Evolutionary conservation across 1,140 invertebrate species (phyloP).

Genomic region (Magallana ariakensis): DNA sequence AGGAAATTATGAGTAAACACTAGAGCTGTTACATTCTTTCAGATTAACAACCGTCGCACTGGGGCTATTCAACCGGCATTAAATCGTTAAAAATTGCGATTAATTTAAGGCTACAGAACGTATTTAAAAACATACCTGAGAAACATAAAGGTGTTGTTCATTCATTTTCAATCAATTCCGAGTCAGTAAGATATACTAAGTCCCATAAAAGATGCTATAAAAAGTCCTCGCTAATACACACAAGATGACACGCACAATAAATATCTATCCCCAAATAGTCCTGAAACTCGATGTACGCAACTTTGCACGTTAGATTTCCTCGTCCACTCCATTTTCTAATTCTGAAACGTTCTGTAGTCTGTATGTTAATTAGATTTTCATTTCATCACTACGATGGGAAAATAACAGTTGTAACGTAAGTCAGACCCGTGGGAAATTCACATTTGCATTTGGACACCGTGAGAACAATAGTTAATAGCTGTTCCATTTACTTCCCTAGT

Average conservation of each 20-base stretch:
- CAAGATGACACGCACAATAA: slow-evolving; percentile 9
- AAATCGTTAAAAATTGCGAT: too few species aligned
- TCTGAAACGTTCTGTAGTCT: neutral
- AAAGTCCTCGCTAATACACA: neutral
- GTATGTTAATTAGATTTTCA: slow-evolving; percentile 36
- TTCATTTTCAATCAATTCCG: slow-evolving; percentile 61
- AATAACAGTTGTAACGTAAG: slow-evolving; percentile 58
- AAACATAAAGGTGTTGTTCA: slow-evolving; percentile 68
- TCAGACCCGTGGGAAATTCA: slow-evolving; percentile 77
- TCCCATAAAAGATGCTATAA: neutral
- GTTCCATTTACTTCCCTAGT: slow-evolving; percentile 60
- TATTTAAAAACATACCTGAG: slow-evolving; percentile 61
- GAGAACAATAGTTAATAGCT: slow-evolving; percentile 76
- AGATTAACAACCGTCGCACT: too few species aligned
- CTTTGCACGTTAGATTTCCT: slow-evolving; percentile 9
- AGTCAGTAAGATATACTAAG: neutral
- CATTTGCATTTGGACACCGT: slow-evolving; percentile 76
- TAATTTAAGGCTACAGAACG: too few species aligned
- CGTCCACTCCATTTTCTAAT: slow-evolving; percentile 4
- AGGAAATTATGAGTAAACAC: slow-evolving; percentile 34
- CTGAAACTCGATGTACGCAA: neutral
- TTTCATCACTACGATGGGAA: slow-evolving; percentile 48
- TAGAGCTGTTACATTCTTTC: too few species aligned
- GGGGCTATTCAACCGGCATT: too few species aligned
- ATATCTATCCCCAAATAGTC: neutral